Percentiles rank a stretch among this genome's conserved stretches.
Conservation (phyloP, 2,113 vertebrate genomes). For the Centrocercus urophasianus region DNA sequence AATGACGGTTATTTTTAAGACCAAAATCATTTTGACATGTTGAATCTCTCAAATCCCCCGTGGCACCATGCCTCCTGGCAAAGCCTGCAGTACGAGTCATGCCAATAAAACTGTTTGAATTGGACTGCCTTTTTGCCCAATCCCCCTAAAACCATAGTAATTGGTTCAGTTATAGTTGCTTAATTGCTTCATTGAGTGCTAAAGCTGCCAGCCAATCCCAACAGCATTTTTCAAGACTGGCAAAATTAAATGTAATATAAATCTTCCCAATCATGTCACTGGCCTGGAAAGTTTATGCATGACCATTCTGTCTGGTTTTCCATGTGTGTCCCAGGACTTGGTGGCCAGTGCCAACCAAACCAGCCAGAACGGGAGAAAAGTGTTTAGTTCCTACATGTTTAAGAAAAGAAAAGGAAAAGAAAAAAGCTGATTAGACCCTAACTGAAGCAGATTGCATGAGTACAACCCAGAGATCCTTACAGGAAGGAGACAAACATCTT, state of each 20-base stretch:
- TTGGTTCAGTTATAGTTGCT: constrained; percentile 13
- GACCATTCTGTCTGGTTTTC: background rate
- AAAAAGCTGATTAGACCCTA: background rate
- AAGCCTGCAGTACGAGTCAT: background rate
- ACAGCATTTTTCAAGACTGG: background rate
- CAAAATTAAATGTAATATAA: background rate
- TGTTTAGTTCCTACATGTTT: background rate
- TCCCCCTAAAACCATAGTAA: constrained; percentile 39
- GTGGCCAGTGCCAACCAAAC: background rate
- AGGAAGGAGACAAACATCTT: background rate
- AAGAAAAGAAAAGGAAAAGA: background rate
- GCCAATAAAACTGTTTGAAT: constrained; percentile 48
- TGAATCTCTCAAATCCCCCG: constrained; percentile 20
- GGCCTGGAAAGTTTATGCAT: background rate
- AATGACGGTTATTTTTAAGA: background rate
- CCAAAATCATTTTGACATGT: background rate
- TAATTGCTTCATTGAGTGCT: background rate
- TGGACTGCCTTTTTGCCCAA: constrained; percentile 9
- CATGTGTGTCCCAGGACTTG: background rate
- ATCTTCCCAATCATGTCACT: background rate
- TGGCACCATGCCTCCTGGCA: constrained; percentile 48
- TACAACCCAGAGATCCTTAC: background rate
- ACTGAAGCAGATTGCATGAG: accelerated
- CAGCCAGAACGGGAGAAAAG: background rate
- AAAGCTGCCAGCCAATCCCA: constrained; percentile 10